phyloP scores from a whole-genome alignment of 2,888 invertebrate genomes.

The Euplagia quadripunctaria region DNA sequence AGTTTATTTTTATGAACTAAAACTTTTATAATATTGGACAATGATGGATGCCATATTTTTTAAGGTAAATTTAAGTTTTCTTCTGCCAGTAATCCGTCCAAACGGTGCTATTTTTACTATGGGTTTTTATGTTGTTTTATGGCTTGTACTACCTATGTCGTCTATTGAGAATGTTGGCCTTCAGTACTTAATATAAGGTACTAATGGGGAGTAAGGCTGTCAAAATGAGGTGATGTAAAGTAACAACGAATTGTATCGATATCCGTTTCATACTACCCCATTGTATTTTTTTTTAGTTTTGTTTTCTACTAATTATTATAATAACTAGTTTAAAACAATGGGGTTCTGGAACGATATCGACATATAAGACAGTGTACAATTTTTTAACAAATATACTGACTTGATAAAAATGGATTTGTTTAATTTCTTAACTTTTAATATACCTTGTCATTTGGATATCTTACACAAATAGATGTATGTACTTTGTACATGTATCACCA shows the following conservation, averaged over 20 bases:
- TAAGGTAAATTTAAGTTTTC: constrained; percentile 64
- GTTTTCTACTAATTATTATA: constrained; percentile 57
- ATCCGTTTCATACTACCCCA: constrained; percentile 85
- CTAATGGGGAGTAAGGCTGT: background rate
- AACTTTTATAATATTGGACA: constrained; percentile 44
- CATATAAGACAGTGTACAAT: constrained; percentile 72
- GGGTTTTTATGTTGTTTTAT: constrained; percentile 60
- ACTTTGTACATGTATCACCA: no score
- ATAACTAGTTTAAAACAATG: constrained; percentile 77
- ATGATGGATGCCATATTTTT: constrained; percentile 81
- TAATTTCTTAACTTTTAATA: constrained; percentile 49
- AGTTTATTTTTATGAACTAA: constrained; percentile 28
- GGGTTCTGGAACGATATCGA: constrained; percentile 86
- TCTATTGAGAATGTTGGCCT: constrained; percentile 30
- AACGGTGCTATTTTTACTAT: constrained; percentile 76
- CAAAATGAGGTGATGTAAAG: constrained; percentile 37
- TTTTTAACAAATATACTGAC: constrained; percentile 86
- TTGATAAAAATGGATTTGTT: constrained; percentile 54
- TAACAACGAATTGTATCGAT: constrained; percentile 80
- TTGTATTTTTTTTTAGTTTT: constrained; percentile 66
- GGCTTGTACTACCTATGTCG: constrained; percentile 42
- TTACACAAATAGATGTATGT: background rate
- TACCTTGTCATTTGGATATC: background rate
- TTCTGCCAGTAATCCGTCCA: constrained; percentile 74
- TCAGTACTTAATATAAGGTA: background rate